Evolutionary conservation across 2,888 invertebrate species (phyloP), one percentile per base, ranked within the genome.

Genomic region (Lepetodrilus schrolli): DNA sequence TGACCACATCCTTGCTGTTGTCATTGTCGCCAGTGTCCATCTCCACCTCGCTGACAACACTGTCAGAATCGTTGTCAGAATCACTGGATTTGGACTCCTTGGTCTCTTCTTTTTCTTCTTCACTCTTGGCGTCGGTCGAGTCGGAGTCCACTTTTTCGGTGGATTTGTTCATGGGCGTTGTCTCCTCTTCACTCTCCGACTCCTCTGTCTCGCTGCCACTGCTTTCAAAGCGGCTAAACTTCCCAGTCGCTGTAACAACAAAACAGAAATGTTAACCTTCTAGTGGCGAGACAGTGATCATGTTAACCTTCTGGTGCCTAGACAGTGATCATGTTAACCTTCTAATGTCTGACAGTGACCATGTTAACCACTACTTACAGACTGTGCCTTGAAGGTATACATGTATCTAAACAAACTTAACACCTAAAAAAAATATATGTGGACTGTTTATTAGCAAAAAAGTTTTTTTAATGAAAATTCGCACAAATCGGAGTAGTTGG

Each of bases 171-270:
- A 49, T 13, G 10, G 47, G 69, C 47, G n/a, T 8, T 17, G 26
- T 36, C 49, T 72, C 49, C 20, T 66, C 70, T 13, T 65, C 48
- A 10, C 82, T 82, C 17, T 80, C 69, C 17, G 80, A 80, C 48
- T 79, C 77, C 58, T 78, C 79, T 69, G 81, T 51, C n/a, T 78
- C 80, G 38, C 74, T 74, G 65, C 74, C 79, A 74, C 82, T 82
- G n/a, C 78, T 70, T 34, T 83, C 75, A 48, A 73, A 86, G 1
- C 87, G 79, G 26, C 84, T 79, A 77, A 87, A 87, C 73, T 87
- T 87, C 37, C 84, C 83, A 69, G 80, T 74, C 66, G 79, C 68
- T 68, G 68, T 21, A 68, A 68, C 26, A 43, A n/a, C 21, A 23
- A 30, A 13, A 37, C n/a, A 37, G 21, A 23, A n/a, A 37, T 30